Base-by-base conservation (phyloP, 2,113 vertebrate species). In the Catagonus wagneri region DNA sequence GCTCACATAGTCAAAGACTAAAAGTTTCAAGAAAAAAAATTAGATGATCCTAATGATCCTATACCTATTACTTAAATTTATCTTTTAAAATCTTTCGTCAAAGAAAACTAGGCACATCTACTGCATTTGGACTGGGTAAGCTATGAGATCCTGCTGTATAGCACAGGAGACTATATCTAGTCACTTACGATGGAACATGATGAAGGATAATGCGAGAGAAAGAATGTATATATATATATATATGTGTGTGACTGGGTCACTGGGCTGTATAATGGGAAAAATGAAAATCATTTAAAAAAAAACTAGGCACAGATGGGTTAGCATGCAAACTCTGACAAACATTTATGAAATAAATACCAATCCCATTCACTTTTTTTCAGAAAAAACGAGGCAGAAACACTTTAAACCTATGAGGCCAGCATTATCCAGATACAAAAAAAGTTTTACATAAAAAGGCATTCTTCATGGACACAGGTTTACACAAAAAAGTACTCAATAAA, bases 261-360 rank as follows among this genome's bases (percentile, higher is more conserved):
- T 44, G 4, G 4, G 44, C 44, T 44, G 44, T 44, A 44, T 44
- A 44, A 44, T 44, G 44, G 44, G 8, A 44, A 44, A 44, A 44
- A 44, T 44, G 8, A 72, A 97, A 94, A 89, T 4, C 22, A 9
- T 89, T 56, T 19, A 93, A 68, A 25, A 91, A 83, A 75, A 96
- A 85, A 75, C 14, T 56, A 87, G 22, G 25, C 7, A 12, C 14
- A 93, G 23, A 89, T n/a, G 36, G 52, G 10, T 91, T 91, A 81
- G 14, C 39, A 19, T 96, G 52, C 69, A 92, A 95, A 95, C 4
- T 81, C 50, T 12, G 71, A 58, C 23, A 25, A 83, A 92, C 27
- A 93, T 78, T 86, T 78, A 83, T 61, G n/a, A 84, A 83, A 96
- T 11, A 83, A 94, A 44, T 4, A 78, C 17, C 63, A 86, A 89